phyloP scores from a whole-genome alignment of 2,113 vertebrate genomes.

The Macrotis lagotis region DNA sequence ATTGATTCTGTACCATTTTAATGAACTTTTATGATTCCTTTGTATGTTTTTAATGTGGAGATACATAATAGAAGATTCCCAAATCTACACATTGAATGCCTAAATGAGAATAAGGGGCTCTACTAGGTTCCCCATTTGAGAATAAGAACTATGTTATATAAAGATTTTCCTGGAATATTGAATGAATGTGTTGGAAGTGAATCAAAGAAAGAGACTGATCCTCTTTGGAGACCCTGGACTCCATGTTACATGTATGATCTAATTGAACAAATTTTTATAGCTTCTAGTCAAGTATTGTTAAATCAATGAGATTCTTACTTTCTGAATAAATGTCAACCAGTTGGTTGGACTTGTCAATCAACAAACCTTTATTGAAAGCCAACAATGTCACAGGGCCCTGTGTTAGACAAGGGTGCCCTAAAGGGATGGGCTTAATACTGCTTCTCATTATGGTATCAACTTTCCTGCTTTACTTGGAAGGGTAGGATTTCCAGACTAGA shows the following conservation, averaged over 20 bases:
- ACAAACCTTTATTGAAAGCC: conserved; percentile 38
- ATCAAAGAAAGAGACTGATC: background rate
- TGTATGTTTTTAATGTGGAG: background rate
- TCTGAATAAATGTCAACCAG: background rate
- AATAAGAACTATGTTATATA: background rate
- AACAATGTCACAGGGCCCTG: background rate
- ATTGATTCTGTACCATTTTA: background rate
- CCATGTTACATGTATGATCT: background rate
- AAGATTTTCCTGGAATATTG: background rate
- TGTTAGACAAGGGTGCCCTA: conserved; percentile 15
- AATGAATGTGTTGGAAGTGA: background rate
- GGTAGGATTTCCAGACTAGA: background rate
- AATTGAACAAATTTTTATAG: background rate
- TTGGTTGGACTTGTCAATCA: conserved; percentile 50
- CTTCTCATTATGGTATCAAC: background rate
- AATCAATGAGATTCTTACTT: background rate
- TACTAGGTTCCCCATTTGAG: background rate
- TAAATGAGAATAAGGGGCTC: background rate
- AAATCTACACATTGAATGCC: background rate
- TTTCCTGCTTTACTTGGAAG: conserved; percentile 1
- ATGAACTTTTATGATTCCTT: background rate
- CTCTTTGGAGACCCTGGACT: background rate
- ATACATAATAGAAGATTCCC: background rate
- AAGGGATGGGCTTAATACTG: background rate
- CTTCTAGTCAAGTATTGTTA: background rate